These are phyloP conservation scores for Chamaea fasciata DNA, from an alignment of 2,113 vertebrate species.

Conservation along the genomic window DNA sequence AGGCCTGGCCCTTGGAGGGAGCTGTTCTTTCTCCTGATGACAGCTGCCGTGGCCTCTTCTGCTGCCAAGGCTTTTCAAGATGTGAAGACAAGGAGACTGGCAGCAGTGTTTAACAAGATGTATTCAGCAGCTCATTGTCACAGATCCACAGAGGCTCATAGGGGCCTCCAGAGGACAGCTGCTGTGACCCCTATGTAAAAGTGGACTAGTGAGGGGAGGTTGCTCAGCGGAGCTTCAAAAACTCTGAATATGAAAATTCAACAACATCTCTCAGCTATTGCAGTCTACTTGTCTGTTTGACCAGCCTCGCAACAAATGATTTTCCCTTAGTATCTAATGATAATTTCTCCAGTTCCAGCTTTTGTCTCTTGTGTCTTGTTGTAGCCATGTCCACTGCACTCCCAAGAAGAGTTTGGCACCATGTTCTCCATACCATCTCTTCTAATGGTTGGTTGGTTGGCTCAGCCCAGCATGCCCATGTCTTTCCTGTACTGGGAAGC, in stretches of 20 bases:
- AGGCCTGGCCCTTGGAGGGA: not conserved
- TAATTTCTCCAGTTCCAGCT: not conserved
- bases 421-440: not conserved
- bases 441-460: not conserved
- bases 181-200: not conserved
- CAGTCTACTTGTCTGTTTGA: not conserved
- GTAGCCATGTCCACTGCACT: not conserved
- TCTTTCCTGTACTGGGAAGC: not conserved
- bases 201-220: not conserved
- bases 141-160: not conserved
- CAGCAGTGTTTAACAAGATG: not conserved
- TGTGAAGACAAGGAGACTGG: not conserved
- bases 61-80: not conserved
- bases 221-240: not conserved
- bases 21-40: not conserved
- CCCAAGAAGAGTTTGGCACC: not conserved
- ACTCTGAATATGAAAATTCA: not conserved
- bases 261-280: rapidly evolving
- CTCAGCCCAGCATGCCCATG: not conserved
- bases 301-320: not conserved
- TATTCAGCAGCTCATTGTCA: not conserved
- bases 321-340: not conserved
- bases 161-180: not conserved
- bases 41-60: not conserved
- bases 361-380: not conserved